Percentiles rank a stretch among this genome's conserved stretches.
Conservation (phyloP, 2,888 invertebrate genomes). For the Celastrina argiolus region DNA sequence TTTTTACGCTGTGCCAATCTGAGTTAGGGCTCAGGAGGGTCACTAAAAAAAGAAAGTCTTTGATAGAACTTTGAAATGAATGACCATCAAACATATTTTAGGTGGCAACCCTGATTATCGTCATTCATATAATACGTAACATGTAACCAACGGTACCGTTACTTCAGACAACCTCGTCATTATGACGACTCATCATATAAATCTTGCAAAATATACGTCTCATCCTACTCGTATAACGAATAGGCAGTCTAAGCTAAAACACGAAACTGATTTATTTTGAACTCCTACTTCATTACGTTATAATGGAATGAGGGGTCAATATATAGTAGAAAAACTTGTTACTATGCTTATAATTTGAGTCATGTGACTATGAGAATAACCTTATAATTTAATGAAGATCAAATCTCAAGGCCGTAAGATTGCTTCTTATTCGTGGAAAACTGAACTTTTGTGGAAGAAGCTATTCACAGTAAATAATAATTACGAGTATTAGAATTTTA, state of each 20-base stretch:
- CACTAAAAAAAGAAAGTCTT: no score
- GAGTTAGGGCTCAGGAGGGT: no score
- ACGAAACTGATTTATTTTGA: neutral
- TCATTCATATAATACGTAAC: constrained; percentile 18
- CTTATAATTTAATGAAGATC: neutral
- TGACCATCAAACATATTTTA: neutral
- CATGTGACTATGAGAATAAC: neutral
- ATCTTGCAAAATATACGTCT: constrained; percentile 10
- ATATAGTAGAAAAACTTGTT: neutral
- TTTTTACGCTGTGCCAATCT: no score
- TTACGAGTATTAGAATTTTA: neutral
- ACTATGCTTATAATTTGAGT: neutral
- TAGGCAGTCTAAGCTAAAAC: neutral
- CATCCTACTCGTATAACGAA: neutral
- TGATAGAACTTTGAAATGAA: no score
- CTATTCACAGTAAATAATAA: neutral
- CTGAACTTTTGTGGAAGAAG: neutral
- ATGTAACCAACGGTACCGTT: constrained; percentile 34
- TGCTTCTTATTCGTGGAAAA: neutral
- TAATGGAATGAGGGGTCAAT: neutral
- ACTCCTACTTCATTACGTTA: neutral
- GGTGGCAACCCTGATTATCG: constrained; percentile 15
- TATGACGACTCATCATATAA: constrained; percentile 23
- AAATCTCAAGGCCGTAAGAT: neutral
- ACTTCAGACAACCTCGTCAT: constrained; percentile 38